phyloP scores from a whole-genome alignment of 2,888 invertebrate species.

The Mesorhabditis sp. region DNA sequence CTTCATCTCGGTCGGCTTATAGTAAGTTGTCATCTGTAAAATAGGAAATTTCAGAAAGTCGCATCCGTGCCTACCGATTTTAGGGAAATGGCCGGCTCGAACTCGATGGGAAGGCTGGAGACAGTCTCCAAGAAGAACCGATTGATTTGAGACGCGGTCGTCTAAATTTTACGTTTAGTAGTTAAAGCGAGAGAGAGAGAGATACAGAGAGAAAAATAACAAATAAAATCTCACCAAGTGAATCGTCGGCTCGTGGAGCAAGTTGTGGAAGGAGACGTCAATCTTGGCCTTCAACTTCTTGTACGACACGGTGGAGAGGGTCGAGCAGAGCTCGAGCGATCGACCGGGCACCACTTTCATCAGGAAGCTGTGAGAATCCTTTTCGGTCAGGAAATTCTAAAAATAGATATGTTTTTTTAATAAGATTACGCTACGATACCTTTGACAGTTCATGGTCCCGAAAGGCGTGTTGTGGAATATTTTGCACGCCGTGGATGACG shows the following conservation, averaged over 20 bases:
- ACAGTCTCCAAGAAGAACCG: constrained; percentile 12
- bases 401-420: background rate
- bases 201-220: background rate
- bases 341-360: background rate
- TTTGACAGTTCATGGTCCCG: background rate
- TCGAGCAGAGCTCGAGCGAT: background rate
- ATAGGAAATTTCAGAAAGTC: background rate
- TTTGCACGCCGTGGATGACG: constrained; percentile 1
- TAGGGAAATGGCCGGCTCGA: constrained; percentile 64
- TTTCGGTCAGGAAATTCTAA: constrained; percentile 1
- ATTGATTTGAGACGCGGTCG: background rate
- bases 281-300: background rate
- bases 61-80: constrained; percentile 11
- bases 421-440: background rate
- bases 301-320: background rate
- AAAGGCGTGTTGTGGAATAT: background rate
- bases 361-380: background rate
- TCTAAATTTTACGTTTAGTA: background rate
- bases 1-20: constrained; percentile 77
- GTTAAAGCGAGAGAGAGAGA: background rate
- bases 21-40: constrained; percentile 22
- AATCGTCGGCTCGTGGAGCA: background rate
- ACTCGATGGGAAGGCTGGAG: constrained; percentile 72
- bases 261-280: constrained; percentile 1
- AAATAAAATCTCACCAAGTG: constrained; percentile 1